Conservation (phyloP, 2,113 vertebrate genomes). For the Megalops atlanticus region DNA sequence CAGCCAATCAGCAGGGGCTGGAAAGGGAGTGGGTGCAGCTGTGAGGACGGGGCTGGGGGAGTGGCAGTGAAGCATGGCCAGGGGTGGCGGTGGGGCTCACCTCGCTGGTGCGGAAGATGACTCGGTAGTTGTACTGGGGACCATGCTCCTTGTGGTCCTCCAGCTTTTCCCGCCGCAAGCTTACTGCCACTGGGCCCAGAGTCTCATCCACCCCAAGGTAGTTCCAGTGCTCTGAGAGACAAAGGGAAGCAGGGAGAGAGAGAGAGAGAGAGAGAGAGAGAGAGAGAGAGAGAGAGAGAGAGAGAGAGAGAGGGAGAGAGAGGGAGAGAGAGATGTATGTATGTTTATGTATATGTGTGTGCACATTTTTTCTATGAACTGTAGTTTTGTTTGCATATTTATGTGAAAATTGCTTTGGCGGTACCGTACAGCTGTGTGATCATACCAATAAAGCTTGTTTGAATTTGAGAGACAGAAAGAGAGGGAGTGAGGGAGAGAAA, state of each 20-base stretch:
- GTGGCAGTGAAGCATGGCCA: not conserved
- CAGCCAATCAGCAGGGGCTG: constrained; percentile 12
- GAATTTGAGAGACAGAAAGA: not conserved
- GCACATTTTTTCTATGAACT: no score
- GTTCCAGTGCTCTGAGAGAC: constrained; percentile 92
- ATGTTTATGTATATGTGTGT: no score
- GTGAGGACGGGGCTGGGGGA: not conserved
- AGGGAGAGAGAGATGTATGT: no score
- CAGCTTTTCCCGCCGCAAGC: constrained; percentile 92
- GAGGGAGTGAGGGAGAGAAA: not conserved
- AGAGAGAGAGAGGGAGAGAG: not conserved
- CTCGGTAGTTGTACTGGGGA: constrained; percentile 91
- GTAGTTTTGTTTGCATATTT: no score
- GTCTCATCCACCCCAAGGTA: constrained; percentile 97
- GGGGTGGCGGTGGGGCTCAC: constrained; percentile 61
- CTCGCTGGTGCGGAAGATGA: constrained; percentile 97
- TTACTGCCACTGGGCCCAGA: constrained; percentile 93
- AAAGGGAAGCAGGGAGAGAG: not conserved
- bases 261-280: constrained; percentile 1
- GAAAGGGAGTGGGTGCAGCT: constrained; percentile 29
- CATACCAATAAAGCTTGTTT: no score
- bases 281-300: not conserved
- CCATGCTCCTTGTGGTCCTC: constrained; percentile 96
- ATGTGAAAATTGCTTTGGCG: no score
- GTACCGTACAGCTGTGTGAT: no score